Base-by-base conservation (phyloP, 1,140 invertebrate genomes). In the Anoplolepis gracilipes region DNA sequence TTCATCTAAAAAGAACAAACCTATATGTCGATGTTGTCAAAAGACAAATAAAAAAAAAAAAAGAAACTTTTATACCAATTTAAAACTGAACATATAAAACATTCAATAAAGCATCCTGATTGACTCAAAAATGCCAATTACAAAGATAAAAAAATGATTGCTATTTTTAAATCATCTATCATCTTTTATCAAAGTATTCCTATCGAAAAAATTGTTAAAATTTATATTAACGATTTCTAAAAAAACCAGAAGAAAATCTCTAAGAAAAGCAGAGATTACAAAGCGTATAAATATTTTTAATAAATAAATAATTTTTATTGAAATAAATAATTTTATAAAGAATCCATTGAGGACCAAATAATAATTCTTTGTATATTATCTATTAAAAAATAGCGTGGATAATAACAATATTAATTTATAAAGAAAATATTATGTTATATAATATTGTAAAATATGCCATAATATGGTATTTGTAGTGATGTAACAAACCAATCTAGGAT, bases 71-170 rank as follows among this genome's bases (percentile, higher is more conserved):
- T 30, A 62, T 36, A 61, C 1, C 0, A 8, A 76, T 13, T 62
- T 33, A 25, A 61, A 73, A 33, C 6, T 36, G n/a, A 10, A 28
- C 22, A 39, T 53, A 13, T 39, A 67, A 67, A 78, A 65, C 30
- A 53, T 53, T 67, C n/a, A 30, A 67, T 67, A 78, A 49, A 69
- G 59, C 73, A 59, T 81, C 28, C 55, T 8, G 53, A 86, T 76
- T 70, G 55, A 67, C 61, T 87, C 19, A 39, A 88, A 86, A 89
- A 88, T 55, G 84, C 30, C 88, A 88, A 88, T 88, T 77, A 84
- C 49, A 53, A 78, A 65, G 13, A 82, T 22, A 16, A 28, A 76
- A 28, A 36, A 59, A 59, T 28, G 59, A 72, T 69, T 72, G 53
- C 76, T 72, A 11, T 59, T 49, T 25, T 62, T 19, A 10, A 42